Evolutionary conservation across 2,888 invertebrate species (phyloP), one percentile per base, ranked within the genome.

Genomic region (Hymenopus coronatus): DNA sequence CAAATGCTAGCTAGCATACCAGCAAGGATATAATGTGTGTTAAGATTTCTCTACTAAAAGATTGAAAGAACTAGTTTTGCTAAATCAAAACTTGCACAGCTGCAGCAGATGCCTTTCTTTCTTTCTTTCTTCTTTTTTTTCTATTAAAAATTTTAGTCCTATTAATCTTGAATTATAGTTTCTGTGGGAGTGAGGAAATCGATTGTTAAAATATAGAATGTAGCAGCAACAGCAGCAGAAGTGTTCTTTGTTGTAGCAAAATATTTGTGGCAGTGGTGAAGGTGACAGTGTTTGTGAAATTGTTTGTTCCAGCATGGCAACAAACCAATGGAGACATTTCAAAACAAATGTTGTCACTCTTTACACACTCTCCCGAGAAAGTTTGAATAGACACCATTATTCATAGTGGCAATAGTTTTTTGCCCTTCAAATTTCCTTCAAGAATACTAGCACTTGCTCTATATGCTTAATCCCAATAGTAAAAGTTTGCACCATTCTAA

Each of bases 301-400:
- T 70, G 54, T 70, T 70, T 70, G 54, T 70, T 70, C 54, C 54
- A 70, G 54, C 54, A 70, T 70, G 54, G 28, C 54, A 85, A 86
- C 28, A 86, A 70, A 86, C 81, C 81, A 86, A 70, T 28, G 81
- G 70, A 86, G 8, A 40, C 8, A 27, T 85, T n/a, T 85, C 15
- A 46, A n/a, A 85, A 82, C n/a, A 30, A 14, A 87, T 6, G 6
- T 54, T 82, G 82, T 70, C 54, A 70, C 82, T 33, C 33, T 27
- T 33, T 82, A 82, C 87, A 84, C 84, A 82, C 82, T 87, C 87
- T 87, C 82, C 87, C 87, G 82, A 87, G 87, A 87, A 87, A 82
- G 82, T 87, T 70, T 70, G 54, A 1, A 12, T 40, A 70, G 25
- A 20, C 54, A 70, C 20, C 54, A 25, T 70, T 70, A 70, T 8